Base-by-base conservation (phyloP, 2,113 vertebrate species). In the Pedionomus torquatus region DNA sequence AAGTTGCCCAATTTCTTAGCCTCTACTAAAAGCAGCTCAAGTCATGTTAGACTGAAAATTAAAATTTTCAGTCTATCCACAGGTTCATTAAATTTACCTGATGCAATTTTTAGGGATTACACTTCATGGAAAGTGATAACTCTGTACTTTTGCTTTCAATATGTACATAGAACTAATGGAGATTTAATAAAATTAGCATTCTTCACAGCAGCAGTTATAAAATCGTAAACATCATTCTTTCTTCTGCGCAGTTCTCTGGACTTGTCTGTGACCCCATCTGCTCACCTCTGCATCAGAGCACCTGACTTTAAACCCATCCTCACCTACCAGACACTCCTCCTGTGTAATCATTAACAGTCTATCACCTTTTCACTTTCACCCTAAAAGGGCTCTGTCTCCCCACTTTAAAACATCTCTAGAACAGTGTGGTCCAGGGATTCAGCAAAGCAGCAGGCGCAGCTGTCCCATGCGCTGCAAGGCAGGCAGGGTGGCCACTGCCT, bases 391-490 rank as follows among this genome's bases (percentile, higher is more conserved):
- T 49, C 39, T 39, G 13, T 9, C 26, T 5, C 51, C 26, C 17
- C 10, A 11, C 25, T 37, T 41, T 2, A 7, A 51, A 35, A 30
- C 12, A 10, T 18, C 21, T 54, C 28, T 68, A 33, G 35, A 81
- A 1, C 13, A 61, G 43, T 0, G 0, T 11, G 5, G 4, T 30
- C 5, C 7, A 3, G 15, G 46, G 16, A 37, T 4, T 68, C 18
- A 20, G 23, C 11, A 35, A 30, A 51, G 9, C 13, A 52, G 37
- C 46, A 58, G 13, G 13, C 48, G 68, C 24, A 72, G 52, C 25
- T 33, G 33, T 30, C 49, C 35, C 13, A 3, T 35, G 49, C 35
- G 33, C 46, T 30, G 31, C 52, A 37, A 54, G 28, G 4, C 51
- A 49, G 31, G 23, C 39, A 64, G 35, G 21, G 17, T 10, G 14